phyloP scores from a whole-genome alignment of 2,888 invertebrate genomes.

The Nycteola revayana region DNA sequence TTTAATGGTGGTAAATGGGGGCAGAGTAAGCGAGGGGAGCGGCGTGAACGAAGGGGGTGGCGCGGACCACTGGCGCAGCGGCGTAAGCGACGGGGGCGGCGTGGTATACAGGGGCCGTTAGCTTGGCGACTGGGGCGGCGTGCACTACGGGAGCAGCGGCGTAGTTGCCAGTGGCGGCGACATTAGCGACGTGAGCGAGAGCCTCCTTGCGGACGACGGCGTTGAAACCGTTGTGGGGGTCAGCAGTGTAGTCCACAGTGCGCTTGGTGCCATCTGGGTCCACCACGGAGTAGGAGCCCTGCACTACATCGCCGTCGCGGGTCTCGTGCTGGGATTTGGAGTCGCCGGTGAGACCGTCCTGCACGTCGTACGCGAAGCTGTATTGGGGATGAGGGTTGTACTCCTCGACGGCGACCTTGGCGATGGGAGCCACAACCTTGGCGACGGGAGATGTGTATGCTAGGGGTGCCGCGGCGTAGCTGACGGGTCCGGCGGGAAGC shows the following conservation, averaged over 20 bases:
- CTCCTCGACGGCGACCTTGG: slow-evolving; percentile 40
- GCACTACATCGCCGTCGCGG: slow-evolving; percentile 71
- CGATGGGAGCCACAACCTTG: slow-evolving; percentile 34
- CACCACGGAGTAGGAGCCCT: slow-evolving; percentile 71
- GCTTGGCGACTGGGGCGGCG: slow-evolving; percentile 24
- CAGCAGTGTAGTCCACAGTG: slow-evolving; percentile 75
- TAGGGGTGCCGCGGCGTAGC: slow-evolving; percentile 18
- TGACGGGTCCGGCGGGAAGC: slow-evolving; percentile 36
- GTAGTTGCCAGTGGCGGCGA: slow-evolving; percentile 43
- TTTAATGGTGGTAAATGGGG: slow-evolving; percentile 28
- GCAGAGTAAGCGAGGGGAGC: slow-evolving; percentile 32
- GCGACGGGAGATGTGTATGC: slow-evolving; percentile 42
- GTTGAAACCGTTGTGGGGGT: slow-evolving; percentile 73
- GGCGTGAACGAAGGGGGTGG: slow-evolving; percentile 29
- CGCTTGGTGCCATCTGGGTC: slow-evolving; percentile 75
- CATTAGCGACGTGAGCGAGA: slow-evolving; percentile 52
- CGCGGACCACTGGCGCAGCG: slow-evolving; percentile 38
- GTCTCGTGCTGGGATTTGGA: slow-evolving; percentile 71
- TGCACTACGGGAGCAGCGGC: slow-evolving; percentile 34
- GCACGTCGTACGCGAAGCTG: slow-evolving; percentile 73
- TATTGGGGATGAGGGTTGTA: slow-evolving; percentile 54
- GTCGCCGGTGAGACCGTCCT: slow-evolving; percentile 62
- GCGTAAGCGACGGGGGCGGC: slow-evolving; percentile 35
- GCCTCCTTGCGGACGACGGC: slow-evolving; percentile 72
- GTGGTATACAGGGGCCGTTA: slow-evolving; percentile 8